Percentiles rank a stretch among this genome's conserved stretches.
These are phyloP conservation scores for Hassar affinis DNA, from an alignment of 2,113 vertebrate species.

Conservation along the genomic window DNA sequence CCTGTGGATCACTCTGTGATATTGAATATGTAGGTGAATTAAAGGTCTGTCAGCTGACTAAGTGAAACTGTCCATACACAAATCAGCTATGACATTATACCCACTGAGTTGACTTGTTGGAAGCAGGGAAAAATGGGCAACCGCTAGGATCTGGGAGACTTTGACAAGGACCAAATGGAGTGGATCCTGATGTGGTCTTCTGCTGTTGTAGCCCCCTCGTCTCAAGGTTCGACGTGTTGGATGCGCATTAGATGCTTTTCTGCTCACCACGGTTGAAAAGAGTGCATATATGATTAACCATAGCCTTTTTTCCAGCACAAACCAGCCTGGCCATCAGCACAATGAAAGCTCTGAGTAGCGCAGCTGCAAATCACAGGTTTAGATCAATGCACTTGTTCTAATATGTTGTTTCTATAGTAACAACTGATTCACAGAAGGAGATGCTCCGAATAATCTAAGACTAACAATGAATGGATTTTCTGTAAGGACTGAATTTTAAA, in stretches of 20 bases:
- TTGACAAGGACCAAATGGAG: too few relatives aligned
- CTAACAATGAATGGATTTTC: not conserved
- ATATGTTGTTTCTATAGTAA: not conserved
- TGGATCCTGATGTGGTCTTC: not conserved
- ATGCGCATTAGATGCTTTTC: not conserved
- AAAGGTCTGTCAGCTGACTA: too few relatives aligned
- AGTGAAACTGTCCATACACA: too few relatives aligned
- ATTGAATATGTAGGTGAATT: too few relatives aligned
- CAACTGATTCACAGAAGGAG: not conserved
- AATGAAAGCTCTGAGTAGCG: not conserved
- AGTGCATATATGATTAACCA: not conserved
- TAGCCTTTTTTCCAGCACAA: not conserved
- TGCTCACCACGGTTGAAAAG: not conserved
- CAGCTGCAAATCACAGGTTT: not conserved
- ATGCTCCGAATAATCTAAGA: not conserved
- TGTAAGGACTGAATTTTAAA: too few relatives aligned
- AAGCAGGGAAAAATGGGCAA: too few relatives aligned
- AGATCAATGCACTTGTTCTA: not conserved
- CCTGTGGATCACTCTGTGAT: too few relatives aligned
- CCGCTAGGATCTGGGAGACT: too few relatives aligned
- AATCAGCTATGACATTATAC: too few relatives aligned
- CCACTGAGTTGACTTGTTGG: too few relatives aligned
- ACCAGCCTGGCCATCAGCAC: not conserved
- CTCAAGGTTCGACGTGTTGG: not conserved
- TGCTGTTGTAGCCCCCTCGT: too few relatives aligned